A percentile compares a stretch with the other conserved stretches of the same genome.
Evolutionary conservation across 1,140 invertebrate species (phyloP).

Genomic region (Rhopalosiphum maidis): DNA sequence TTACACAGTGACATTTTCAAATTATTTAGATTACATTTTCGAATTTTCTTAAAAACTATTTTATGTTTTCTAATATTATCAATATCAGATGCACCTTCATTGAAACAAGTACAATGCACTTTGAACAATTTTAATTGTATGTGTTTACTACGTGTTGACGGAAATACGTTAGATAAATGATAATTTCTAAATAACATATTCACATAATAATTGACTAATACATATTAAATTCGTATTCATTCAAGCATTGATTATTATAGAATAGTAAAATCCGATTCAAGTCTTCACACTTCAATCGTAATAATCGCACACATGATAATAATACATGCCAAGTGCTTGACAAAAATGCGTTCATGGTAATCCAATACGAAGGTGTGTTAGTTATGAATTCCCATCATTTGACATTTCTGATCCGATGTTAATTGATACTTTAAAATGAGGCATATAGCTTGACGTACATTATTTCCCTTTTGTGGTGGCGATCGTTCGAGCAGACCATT

Average conservation of each 20-base stretch:
- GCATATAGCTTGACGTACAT: background rate
- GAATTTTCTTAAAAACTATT: background rate
- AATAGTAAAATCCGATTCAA: no score
- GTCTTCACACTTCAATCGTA: background rate
- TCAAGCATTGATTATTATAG: background rate
- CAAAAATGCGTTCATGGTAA: background rate
- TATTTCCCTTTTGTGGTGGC: background rate
- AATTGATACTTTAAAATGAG: background rate
- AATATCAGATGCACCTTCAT: background rate
- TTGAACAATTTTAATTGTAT: background rate
- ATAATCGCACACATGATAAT: background rate
- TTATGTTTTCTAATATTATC: background rate
- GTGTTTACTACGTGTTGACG: background rate
- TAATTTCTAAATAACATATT: background rate
- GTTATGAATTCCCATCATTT: background rate
- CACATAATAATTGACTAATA: background rate
- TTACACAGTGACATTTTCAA: no score
- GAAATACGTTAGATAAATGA: background rate
- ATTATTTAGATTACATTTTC: background rate
- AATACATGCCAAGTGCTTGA: background rate
- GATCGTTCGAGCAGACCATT: background rate
- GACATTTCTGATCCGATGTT: background rate
- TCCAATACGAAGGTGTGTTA: background rate
- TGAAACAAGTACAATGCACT: background rate
- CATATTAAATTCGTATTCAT: background rate